phyloP scores from a whole-genome alignment of 2,113 vertebrate genomes.

The Dipodomys merriami region DNA sequence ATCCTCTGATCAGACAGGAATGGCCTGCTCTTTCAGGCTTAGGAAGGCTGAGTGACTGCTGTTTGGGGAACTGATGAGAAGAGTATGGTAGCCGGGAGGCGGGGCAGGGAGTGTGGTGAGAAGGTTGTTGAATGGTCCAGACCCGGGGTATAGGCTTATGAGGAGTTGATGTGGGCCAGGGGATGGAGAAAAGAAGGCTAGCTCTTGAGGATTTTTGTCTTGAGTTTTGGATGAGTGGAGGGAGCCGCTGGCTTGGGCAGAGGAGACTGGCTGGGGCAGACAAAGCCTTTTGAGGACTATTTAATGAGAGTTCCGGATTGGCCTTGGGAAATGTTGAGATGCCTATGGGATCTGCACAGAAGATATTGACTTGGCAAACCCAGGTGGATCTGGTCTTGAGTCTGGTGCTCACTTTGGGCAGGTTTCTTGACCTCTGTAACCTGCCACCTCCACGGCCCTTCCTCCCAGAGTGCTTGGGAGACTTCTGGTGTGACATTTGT shows the following conservation, averaged over 20 bases:
- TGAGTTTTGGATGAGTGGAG: not conserved
- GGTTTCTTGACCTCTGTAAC: not conserved
- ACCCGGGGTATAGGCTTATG: not conserved
- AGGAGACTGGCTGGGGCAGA: not conserved
- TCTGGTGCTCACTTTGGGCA: not conserved
- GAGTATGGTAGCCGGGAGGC: rapidly evolving
- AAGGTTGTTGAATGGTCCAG: not conserved
- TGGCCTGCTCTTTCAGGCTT: not conserved
- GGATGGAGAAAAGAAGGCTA: not conserved
- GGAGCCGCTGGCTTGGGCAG: not conserved
- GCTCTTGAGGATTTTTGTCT: not conserved
- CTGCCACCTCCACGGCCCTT: not conserved
- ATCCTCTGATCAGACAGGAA: not conserved
- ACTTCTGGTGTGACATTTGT: not conserved
- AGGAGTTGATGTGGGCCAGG: not conserved
- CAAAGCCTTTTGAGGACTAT: not conserved
- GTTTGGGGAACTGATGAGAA: not conserved
- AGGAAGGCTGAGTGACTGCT: not conserved
- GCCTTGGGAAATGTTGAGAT: not conserved
- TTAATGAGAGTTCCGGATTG: not conserved
- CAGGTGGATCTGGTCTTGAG: not conserved
- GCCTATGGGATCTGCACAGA: not conserved
- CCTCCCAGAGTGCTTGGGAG: not conserved
- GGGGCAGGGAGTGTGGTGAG: not conserved
- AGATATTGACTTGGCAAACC: not conserved